phyloP scores from a whole-genome alignment of 2,113 vertebrate species.

The Menidia beryllina region DNA sequence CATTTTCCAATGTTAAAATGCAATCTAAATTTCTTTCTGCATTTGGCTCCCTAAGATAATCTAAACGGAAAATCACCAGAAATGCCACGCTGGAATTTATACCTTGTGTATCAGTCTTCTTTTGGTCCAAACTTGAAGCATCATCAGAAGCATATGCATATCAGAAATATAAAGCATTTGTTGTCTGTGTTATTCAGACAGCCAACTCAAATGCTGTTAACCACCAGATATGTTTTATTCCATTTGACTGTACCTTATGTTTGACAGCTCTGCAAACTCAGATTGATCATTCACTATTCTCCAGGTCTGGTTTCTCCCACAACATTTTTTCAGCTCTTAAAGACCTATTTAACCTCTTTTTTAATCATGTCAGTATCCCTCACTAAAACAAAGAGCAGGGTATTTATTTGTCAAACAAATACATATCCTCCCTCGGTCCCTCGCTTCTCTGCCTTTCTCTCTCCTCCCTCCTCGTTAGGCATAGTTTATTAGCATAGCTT shows the following conservation, averaged over 20 bases:
- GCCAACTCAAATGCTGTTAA: background rate
- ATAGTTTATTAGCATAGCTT: conserved; percentile 81
- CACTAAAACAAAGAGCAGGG: conserved; percentile 65
- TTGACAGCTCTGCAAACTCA: conserved; percentile 39
- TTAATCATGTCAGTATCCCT: conserved; percentile 66
- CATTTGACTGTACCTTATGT: conserved; percentile 18
- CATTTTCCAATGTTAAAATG: conserved; percentile 6
- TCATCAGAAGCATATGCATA: background rate
- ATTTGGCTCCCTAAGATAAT: background rate
- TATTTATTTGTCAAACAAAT: conserved; percentile 80
- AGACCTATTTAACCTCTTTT: conserved; percentile 75
- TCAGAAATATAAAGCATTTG: conserved; percentile 10
- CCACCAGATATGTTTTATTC: conserved; percentile 15
- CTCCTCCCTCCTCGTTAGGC: conserved; percentile 73
- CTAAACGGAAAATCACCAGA: background rate
- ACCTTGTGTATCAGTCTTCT: background rate
- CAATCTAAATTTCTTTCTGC: background rate
- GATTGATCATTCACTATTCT: conserved; percentile 46
- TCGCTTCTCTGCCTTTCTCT: conserved; percentile 48
- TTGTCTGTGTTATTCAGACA: background rate
- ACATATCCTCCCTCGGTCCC: conserved; percentile 47
- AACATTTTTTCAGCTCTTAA: conserved; percentile 57
- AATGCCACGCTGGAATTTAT: background rate
- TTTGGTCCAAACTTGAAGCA: background rate
- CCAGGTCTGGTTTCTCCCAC: conserved; percentile 10